These are phyloP conservation scores for Phyllotreta striolata DNA, from an alignment of 2,888 invertebrate genomes.

Conservation along the genomic window DNA sequence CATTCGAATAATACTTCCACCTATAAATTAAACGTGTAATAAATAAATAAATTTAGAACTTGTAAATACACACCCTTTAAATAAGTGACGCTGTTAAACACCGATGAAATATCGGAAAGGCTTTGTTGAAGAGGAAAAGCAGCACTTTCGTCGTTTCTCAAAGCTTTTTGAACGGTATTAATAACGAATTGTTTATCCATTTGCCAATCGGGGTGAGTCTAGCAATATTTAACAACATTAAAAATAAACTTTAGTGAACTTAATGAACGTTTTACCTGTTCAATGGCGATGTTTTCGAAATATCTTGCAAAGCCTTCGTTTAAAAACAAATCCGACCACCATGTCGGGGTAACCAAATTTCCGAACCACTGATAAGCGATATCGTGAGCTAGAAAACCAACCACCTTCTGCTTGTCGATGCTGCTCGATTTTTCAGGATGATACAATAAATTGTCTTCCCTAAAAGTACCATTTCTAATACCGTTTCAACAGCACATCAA, in stretches of 20 bases:
- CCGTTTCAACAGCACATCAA: background rate
- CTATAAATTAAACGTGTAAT: conserved; percentile 7
- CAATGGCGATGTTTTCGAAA: conserved; percentile 70
- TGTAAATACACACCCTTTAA: conserved; percentile 44
- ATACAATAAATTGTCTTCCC: conserved; percentile 69
- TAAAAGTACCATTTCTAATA: conserved; percentile 45
- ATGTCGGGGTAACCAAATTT: conserved; percentile 75
- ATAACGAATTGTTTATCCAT: conserved; percentile 74
- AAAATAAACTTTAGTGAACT: background rate
- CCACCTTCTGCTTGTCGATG: conserved; percentile 64
- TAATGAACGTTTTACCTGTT: conserved; percentile 39
- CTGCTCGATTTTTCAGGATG: conserved; percentile 50
- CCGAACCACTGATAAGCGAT: conserved; percentile 86
- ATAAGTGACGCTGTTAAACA: conserved; percentile 69
- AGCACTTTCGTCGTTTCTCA: conserved; percentile 67
- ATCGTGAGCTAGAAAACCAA: conserved; percentile 77
- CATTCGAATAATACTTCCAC: conserved; percentile 46
- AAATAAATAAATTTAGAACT: background rate
- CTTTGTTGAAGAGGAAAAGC: conserved; percentile 68
- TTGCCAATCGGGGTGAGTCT: conserved; percentile 65
- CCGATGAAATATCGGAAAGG: conserved; percentile 65
- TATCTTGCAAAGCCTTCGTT: conserved; percentile 80
- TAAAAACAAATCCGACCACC: conserved; percentile 80
- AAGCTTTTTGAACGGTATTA: conserved; percentile 72
- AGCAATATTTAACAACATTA: background rate